Conservation (phyloP, 2,888 invertebrate genomes). For the Eristalis pertinax region DNA sequence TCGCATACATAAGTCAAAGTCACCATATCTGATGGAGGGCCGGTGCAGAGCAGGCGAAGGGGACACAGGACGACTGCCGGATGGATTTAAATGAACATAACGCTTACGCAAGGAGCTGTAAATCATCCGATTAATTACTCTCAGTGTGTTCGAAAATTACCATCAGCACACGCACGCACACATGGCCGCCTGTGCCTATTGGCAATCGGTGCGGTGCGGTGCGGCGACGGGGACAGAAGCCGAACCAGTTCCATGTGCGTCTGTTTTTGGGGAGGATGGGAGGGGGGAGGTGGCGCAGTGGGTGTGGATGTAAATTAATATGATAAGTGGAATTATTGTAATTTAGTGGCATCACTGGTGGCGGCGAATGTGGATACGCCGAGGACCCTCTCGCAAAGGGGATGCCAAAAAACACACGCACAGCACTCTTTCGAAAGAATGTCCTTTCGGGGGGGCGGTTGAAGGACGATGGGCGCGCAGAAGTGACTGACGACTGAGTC, state of each 20-base stretch:
- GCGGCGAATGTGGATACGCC: background rate
- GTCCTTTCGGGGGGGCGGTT: too few relatives aligned
- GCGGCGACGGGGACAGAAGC: background rate
- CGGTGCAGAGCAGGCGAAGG: background rate
- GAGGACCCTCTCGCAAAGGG: too few relatives aligned
- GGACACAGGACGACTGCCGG: conserved; percentile 73
- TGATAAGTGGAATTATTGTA: conserved; percentile 68
- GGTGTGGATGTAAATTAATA: conserved; percentile 63
- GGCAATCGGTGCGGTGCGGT: too few relatives aligned
- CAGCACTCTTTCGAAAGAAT: too few relatives aligned
- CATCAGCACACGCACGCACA: conserved; percentile 16
- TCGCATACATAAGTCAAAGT: background rate
- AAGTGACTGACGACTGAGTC: too few relatives aligned
- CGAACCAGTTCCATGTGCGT: conserved; percentile 28
- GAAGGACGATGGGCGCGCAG: too few relatives aligned
- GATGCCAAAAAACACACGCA: too few relatives aligned
- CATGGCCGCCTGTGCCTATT: background rate
- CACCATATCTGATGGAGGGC: background rate
- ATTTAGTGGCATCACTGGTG: conserved; percentile 63
- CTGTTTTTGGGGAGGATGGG: conserved; percentile 25
- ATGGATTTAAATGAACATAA: conserved; percentile 71
- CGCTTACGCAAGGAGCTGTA: conserved; percentile 76
- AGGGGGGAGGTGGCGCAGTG: conserved; percentile 7
- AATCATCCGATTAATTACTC: conserved; percentile 78
- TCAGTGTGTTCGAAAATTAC: conserved; percentile 62